phyloP scores from a whole-genome alignment of 2,888 invertebrate genomes.

The Zygothrica quintamaculata region DNA sequence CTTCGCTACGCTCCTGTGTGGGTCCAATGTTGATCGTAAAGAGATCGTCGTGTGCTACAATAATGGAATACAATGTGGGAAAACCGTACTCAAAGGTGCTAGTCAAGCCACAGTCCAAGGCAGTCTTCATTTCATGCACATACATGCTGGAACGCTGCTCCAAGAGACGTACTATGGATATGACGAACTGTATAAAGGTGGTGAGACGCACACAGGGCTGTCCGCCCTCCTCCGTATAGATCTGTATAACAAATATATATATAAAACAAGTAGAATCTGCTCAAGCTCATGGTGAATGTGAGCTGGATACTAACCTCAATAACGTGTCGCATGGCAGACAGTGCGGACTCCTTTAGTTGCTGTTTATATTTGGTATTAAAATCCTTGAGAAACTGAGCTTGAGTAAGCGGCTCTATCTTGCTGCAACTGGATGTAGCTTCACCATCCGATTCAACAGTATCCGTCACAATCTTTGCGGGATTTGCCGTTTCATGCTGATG shows the following conservation, averaged over 20 bases:
- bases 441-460: background rate
- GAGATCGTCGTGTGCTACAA: slow-evolving; percentile 82
- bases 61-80: slow-evolving; percentile 82
- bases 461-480: background rate
- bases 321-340: slow-evolving; percentile 83
- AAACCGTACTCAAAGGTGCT: slow-evolving; percentile 83
- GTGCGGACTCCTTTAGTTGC: slow-evolving; percentile 68
- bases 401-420: slow-evolving; percentile 49
- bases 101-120: slow-evolving; percentile 74
- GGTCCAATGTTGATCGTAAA: slow-evolving; percentile 77
- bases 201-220: slow-evolving; percentile 73
- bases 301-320: slow-evolving; percentile 83
- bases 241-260: too few relatives aligned
- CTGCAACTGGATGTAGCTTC: background rate
- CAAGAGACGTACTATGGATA: slow-evolving; percentile 79
- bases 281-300: background rate
- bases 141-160: slow-evolving; percentile 78
- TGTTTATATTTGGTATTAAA: slow-evolving; percentile 77
- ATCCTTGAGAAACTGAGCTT: slow-evolving; percentile 73
- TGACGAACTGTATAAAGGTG: slow-evolving; percentile 80
- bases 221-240: slow-evolving; percentile 70
- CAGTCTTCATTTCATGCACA: slow-evolving; percentile 81
- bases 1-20: slow-evolving; percentile 80
- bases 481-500: slow-evolving; percentile 39
- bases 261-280: too few relatives aligned